A percentile compares a stretch with the other conserved stretches of the same genome.
Conservation (phyloP, 1,140 invertebrate species). For the Globodera rostochiensis region DNA sequence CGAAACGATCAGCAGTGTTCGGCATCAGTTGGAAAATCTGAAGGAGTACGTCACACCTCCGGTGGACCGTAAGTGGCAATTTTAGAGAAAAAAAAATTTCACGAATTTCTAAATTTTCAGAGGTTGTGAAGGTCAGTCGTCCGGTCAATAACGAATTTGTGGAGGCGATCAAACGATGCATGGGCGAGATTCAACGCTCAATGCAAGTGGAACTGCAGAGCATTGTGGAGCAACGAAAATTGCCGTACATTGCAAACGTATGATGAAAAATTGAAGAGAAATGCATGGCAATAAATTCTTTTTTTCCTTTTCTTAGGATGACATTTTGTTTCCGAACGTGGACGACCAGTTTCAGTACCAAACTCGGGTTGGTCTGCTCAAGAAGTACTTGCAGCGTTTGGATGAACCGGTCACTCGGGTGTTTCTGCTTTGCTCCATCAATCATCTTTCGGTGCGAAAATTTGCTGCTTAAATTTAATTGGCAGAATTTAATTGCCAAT, state of each 20-base stretch:
- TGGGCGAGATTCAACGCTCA: conserved; percentile 32
- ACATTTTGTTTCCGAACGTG: conserved; percentile 31
- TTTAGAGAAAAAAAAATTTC: no score
- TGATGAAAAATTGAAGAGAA: not conserved
- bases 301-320: conserved; percentile 16
- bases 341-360: conserved; percentile 28
- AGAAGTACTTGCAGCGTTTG: conserved; percentile 23
- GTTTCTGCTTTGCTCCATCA: conserved; percentile 28
- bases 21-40: conserved; percentile 39
- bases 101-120: not conserved
- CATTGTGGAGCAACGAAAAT: not conserved
- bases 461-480: not conserved
- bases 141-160: conserved; percentile 12
- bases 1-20: conserved; percentile 43
- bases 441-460: conserved; percentile 31
- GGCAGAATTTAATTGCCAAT: not conserved
- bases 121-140: conserved; percentile 5
- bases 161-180: conserved; percentile 28
- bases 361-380: conserved; percentile 26
- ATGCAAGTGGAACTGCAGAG: conserved; percentile 12
- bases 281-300: not conserved
- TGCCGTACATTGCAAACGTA: conserved; percentile 3
- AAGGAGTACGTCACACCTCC: conserved; percentile 35
- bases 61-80: conserved; percentile 33
- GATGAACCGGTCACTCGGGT: conserved; percentile 27